Base-by-base conservation (phyloP, 2,113 vertebrate genomes). In the Malurus elegans region DNA sequence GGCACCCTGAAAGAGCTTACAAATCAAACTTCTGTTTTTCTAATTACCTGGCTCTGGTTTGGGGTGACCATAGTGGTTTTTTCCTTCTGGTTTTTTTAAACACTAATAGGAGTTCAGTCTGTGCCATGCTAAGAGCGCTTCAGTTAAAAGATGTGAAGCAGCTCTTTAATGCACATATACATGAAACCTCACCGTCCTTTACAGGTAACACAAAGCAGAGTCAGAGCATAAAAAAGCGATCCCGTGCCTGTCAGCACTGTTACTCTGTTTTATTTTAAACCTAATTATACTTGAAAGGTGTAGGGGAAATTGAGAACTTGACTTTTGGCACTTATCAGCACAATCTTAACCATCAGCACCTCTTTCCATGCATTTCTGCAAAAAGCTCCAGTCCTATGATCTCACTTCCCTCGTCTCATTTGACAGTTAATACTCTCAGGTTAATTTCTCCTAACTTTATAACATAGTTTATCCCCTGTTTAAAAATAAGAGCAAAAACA, bases 201-300 rank as follows among this genome's bases (percentile, higher is more conserved):
- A 45, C 60, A 80, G 79, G 64, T 80, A 74, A 78, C 24, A 29
- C n/a, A 80, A 50, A 92, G 85, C 62, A 66, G 65, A 90, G 17
- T 65, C 50, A 47, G 74, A 73, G 71, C 21, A 72, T 78, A 89
- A 96, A 86, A 71, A 92, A 83, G 61, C 0, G 1, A 32, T 83
- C 51, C 16, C 0, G 0, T 70, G 65, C 72, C 88, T 91, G 75
- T 75, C 60, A 86, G 67, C 61, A 20, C 53, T 38, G 60, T 58
- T 80, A 44, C 16, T 81, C 88, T 90, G 90, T 57, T 92, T 93
- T 83, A 86, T 88, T 95, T 94, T 74, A 92, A 74, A 76, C 36
- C 40, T 50, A 71, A 86, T 95, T 92, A 51, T 53, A 25, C 24
- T 69, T 78, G 86, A 86, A 83, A 84, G 56, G n/a, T 91, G 57